These are phyloP conservation scores for Morone chrysops DNA, from an alignment of 2,113 vertebrate genomes.

Conservation along the genomic window DNA sequence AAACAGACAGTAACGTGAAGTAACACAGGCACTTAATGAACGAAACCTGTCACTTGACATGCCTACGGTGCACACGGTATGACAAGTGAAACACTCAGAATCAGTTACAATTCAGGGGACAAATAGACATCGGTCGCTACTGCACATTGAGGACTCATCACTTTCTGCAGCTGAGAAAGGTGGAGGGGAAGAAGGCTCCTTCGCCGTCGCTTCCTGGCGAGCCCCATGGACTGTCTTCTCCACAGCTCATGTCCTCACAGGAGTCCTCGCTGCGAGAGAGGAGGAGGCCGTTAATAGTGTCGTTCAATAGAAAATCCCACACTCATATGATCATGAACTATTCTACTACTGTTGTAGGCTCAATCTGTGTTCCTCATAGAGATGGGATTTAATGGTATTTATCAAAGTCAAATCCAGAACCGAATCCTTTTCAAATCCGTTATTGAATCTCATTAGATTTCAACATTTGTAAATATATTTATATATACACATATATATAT, in stretches of 20 bases:
- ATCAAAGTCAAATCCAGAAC: background rate
- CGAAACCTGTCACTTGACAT: conserved; percentile 35
- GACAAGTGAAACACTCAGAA: conserved; percentile 36
- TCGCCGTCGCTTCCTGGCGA: conserved; percentile 89
- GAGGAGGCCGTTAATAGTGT: background rate
- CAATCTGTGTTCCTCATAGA: background rate
- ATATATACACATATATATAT: too few species aligned
- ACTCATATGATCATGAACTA: background rate
- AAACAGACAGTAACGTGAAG: conserved; percentile 43
- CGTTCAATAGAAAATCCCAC: background rate
- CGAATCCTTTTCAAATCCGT: background rate
- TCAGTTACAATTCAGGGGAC: conserved; percentile 20
- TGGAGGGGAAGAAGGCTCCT: conserved; percentile 90
- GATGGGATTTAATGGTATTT: background rate
- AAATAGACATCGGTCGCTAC: background rate
- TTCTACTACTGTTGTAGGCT: background rate
- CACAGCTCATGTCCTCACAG: conserved; percentile 92
- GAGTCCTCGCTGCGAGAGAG: conserved; percentile 89
- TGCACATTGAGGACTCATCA: conserved; percentile 16
- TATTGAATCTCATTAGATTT: background rate
- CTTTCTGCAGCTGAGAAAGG: conserved; percentile 71
- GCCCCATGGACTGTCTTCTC: conserved; percentile 91
- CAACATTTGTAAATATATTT: background rate
- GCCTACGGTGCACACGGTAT: background rate
- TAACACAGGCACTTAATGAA: conserved; percentile 74